Percentiles rank a stretch among this genome's conserved stretches.
Evolutionary conservation across 2,797 vertebrate species (phyloP).

Genomic region (Salmo trutta): DNA sequence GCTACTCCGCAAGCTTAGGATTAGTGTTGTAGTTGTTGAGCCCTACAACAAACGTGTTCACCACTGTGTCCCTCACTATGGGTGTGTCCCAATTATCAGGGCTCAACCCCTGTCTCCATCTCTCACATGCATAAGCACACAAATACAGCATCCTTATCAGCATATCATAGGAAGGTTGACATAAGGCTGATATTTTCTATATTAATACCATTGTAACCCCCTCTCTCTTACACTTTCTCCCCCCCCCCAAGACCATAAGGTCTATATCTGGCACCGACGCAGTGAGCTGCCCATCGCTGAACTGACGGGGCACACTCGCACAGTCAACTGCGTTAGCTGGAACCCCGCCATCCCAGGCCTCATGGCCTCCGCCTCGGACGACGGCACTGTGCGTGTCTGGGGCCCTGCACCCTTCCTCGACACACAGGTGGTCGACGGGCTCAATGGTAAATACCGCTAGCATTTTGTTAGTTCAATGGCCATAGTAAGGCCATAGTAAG

Average conservation of each 20-base stretch:
- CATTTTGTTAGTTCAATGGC: background rate
- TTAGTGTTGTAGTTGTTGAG: background rate
- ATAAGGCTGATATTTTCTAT: background rate
- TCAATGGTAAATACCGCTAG: conserved; percentile 65
- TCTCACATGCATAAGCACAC: no score
- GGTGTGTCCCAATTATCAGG: background rate
- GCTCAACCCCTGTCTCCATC: no score
- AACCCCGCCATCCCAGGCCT: conserved; percentile 95
- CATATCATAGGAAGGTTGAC: background rate
- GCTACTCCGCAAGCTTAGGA: background rate
- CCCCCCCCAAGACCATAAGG: conserved; percentile 89
- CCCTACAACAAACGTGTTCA: background rate
- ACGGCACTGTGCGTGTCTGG: conserved; percentile 98
- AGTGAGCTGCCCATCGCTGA: conserved; percentile 97
- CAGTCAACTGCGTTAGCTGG: conserved; percentile 99
- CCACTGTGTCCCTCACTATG: background rate
- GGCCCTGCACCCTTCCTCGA: conserved; percentile 95
- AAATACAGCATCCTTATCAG: no score
- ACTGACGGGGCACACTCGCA: conserved; percentile 96
- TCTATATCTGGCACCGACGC: conserved; percentile 99
- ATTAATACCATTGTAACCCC: background rate
- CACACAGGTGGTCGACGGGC: conserved; percentile 90
- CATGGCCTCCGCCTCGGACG: conserved; percentile 98
- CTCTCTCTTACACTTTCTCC: background rate
- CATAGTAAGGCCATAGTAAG: background rate